Conservation (phyloP, 2,888 invertebrate genomes). For the Hydrotaea cyrtoneurina region DNA sequence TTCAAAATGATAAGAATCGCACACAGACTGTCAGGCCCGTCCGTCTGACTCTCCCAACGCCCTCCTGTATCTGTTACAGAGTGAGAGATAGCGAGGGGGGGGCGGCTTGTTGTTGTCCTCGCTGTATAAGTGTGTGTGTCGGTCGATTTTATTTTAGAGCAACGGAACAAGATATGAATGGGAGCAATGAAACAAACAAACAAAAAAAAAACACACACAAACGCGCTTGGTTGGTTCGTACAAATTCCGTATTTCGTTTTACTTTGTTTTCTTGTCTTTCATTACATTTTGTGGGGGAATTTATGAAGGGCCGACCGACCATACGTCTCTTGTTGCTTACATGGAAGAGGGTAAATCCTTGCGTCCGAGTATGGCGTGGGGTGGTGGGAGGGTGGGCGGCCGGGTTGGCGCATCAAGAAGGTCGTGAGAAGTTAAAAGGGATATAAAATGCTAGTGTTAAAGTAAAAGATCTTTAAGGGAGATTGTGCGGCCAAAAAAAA, state of each 20-base stretch:
- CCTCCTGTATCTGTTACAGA: not conserved
- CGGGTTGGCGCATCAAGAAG: conserved; percentile 19
- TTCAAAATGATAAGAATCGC: conserved; percentile 69
- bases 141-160: not conserved
- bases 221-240: not conserved
- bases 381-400: not conserved
- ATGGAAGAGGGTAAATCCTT: not conserved
- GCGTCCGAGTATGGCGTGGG: not conserved
- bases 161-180: not conserved
- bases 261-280: not conserved
- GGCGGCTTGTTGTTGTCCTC: not conserved
- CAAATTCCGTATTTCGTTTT: not conserved
- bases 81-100: too few species aligned
- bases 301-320: not conserved
- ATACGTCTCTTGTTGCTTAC: not conserved
- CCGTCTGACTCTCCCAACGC: not conserved
- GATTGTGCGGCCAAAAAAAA: not conserved
- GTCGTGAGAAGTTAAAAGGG: conserved; percentile 40
- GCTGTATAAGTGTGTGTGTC: not conserved
- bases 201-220: not conserved
- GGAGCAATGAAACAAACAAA: not conserved
- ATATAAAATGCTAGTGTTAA: conserved; percentile 50
- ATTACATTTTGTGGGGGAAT: conserved; percentile 24
- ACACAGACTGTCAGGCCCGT: not conserved
- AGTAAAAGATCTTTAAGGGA: conserved; percentile 41